Evolutionary conservation across 2,888 invertebrate genomes (phyloP), one percentile per base, ranked within the genome.

Genomic region (Leucoma salicis): DNA sequence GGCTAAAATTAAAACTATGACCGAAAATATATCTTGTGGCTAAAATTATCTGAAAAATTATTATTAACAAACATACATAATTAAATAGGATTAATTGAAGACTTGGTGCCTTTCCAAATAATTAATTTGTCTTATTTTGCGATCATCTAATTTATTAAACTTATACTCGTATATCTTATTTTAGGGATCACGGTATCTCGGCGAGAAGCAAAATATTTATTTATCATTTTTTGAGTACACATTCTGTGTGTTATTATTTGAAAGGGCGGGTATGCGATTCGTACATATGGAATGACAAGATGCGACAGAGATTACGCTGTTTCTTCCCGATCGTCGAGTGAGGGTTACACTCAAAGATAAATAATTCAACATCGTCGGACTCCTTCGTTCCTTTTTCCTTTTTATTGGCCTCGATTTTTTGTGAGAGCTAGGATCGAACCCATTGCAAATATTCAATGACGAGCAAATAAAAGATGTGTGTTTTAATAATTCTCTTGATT

Each of bases 351-450:
- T 52, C 44, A 50, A 55, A 53, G 50, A 74, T 74, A 72, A 67
- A 71, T 77, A 66, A 78, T 78, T 73, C 67, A 75, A 61, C 49
- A 53, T 44, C 36, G 38, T 27, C 39, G 32, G 54, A 57, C 45
- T 49, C 58, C 62, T 56, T 35, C n/a, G n/a, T n/a, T 38, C 46
- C 51, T 55, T 57, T 63, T 64, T 57, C 56, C 40, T 39, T 57
- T 52, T 53, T 53, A 49, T 16, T 49, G 45, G 14, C 35, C 38
- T 32, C 39, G 56, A 57, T 65, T 56, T 48, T 47, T 48, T 29
- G 34, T 38, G 40, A 18, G 31, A 35, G 39, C 29, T 40, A 42
- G 45, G 32, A 48, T 53, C 47, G 48, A 53, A 55, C 57, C 44
- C 43, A 45, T 48, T 39, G 49, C 45, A 49, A 54, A 53, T 36